Percentiles rank a stretch among this genome's conserved stretches.
These are phyloP conservation scores for Myrmophylax atrothorax DNA, from an alignment of 2,113 vertebrate genomes.

Conservation along the genomic window DNA sequence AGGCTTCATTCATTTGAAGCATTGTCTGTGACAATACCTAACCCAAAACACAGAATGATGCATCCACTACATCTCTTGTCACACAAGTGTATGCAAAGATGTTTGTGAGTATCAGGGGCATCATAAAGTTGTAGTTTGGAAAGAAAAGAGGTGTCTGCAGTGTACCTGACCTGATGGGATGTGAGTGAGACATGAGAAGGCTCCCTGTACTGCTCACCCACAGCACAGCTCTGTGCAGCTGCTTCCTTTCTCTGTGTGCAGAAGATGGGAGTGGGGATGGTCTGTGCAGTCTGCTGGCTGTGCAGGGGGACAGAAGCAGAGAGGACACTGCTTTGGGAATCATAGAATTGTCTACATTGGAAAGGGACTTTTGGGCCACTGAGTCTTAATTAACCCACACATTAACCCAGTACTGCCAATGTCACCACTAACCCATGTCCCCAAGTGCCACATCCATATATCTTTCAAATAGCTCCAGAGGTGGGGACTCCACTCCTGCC, in stretches of 20 bases:
- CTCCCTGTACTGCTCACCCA: background rate
- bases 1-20: background rate
- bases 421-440: background rate
- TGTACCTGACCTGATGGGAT: background rate
- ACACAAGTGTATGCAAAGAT: background rate
- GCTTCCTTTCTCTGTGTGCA: too few relatives aligned
- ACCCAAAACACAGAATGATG: background rate
- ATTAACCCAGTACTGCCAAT: background rate
- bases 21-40: background rate
- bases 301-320: background rate
- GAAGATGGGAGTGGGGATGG: background rate
- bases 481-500: fast-evolving
- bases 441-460: background rate
- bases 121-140: background rate
- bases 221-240: background rate
- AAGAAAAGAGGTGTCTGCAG: background rate
- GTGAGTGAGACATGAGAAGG: background rate
- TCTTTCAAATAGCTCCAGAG: background rate
- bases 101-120: too few relatives aligned
- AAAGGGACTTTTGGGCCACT: background rate
- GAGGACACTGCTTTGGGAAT: background rate
- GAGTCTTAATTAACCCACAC: background rate
- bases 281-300: background rate
- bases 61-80: background rate
- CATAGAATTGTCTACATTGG: background rate